Base-by-base conservation (phyloP, 2,888 invertebrate genomes). In the Pocota personata region DNA sequence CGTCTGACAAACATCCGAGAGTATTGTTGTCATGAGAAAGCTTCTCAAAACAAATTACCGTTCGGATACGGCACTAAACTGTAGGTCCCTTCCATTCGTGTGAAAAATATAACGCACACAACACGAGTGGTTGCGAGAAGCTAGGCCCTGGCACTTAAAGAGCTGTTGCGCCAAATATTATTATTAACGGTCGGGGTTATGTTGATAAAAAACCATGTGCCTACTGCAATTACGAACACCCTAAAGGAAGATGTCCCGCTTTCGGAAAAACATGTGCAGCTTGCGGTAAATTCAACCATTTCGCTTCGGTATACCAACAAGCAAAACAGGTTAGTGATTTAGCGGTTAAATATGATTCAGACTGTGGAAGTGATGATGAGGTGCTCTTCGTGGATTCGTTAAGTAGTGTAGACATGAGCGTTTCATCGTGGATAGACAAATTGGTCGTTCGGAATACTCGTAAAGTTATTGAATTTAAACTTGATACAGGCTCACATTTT, bases 281-380 rank as follows among this genome's bases (percentile, higher is more conserved):
- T 24, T 67, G 52, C 50, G 52, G 67, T 37, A 67, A 19, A 67
- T 67, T 46, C 46, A 67, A 67, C 24, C 52, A 67, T 27, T 66
- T 66, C 27, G 27, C 37, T 37, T 10, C 67, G 30, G 46, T 40
- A 10, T 57, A 57, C 10, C 57, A 57, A n/a, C 57, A 32, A 32
- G 43, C 12, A 16, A 71, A 71, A 58, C 50, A 73, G 62, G 62
- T 62, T 40, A 73, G 73, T 73, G 73, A 73, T 73, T n/a, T 73
- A 16, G 52, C 52, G 46, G 62, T 73, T 14, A 60, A 58, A 72
- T 60, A 58, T 37, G 72, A 60, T 8, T 55, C 27, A 10, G 60
- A 62, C 50, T 52, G 57, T 27, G 62, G 52, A 16, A 62, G 40
- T 52, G 73, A 73, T 62, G 55, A 62, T 55, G 27, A 16, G 1